Percentiles rank a stretch among this genome's conserved stretches.
phyloP scores from a whole-genome alignment of 2,888 invertebrate species.

The Tenthredo amoena region DNA sequence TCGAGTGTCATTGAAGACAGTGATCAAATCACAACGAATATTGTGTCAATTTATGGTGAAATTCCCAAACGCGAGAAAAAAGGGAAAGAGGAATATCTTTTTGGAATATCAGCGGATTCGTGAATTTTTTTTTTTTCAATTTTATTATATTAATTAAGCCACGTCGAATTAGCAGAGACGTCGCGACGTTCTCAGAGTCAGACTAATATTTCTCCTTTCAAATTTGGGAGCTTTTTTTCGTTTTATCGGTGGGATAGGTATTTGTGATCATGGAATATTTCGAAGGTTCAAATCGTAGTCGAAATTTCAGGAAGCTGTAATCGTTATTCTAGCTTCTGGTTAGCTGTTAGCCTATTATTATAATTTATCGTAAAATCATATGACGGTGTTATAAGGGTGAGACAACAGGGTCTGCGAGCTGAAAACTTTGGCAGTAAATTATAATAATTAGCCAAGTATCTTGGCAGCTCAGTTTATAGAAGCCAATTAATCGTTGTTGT shows the following conservation, averaged over 20 bases:
- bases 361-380: not conserved
- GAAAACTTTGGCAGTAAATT: conserved; percentile 22
- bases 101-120: not conserved
- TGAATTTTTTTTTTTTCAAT: not conserved
- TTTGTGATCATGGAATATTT: not conserved
- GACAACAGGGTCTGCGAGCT: not conserved
- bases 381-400: not conserved
- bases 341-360: not conserved
- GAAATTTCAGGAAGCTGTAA: not conserved
- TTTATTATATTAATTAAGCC: not conserved
- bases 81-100: not conserved
- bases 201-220: not conserved
- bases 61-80: not conserved
- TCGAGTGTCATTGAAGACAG: not conserved
- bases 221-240: not conserved
- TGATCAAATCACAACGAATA: not conserved
- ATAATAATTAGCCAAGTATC: conserved; percentile 15
- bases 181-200: not conserved
- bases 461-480: not conserved
- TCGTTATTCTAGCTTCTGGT: not conserved
- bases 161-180: not conserved
- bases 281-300: no score
- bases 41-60: not conserved
- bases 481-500: conserved; percentile 38
- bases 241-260: not conserved